Base-by-base conservation (phyloP, 2,113 vertebrate genomes). In the Chionis minor region DNA sequence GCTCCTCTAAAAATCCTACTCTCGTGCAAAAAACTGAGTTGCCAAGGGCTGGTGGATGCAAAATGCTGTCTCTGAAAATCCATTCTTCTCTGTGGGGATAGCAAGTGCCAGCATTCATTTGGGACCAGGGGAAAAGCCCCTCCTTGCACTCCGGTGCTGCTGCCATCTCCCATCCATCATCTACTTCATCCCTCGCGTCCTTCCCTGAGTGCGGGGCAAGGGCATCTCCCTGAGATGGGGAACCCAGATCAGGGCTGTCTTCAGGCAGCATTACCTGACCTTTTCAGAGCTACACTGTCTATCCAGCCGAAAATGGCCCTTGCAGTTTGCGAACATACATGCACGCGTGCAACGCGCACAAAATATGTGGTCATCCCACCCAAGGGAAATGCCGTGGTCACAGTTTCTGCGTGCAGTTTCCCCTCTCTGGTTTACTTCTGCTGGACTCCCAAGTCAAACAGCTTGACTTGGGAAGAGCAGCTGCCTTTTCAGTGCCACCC, bases 271-370 rank as follows among this genome's bases (percentile, higher is more conserved):
- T 54, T 88, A 38, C 44, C 10, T 24, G 8, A 5, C 40, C 11
- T 35, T 86, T 62, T 63, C 66, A 65, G 47, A 55, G 10, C 56
- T 54, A 16, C 19, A 24, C 14, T 42, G 12, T 33, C 42, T 30
- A 32, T 28, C 32, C 47, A 55, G 84, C 12, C 2, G 2, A 63
- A 90, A 59, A 44, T 4, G 9, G 18, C 18, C 55, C 15, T 19
- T 55, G 71, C 16, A 26, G 7, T 58, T 65, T 72, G 71, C 5
- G 5, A 33, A 44, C 0, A 1, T 16, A 27, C 17, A 12, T 3
- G 1, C 3, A 24, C 1, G 4, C 24, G 16, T 5, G 23, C 19
- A 35, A 26, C 42, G 45, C 13, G 8, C 16, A 45, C 12, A 8
- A 77, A 66, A 45, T 14, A 49, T 14, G 4, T 1, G 4, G 30